Base-by-base conservation (phyloP, 2,113 vertebrate species). In the Scolopax mira region DNA sequence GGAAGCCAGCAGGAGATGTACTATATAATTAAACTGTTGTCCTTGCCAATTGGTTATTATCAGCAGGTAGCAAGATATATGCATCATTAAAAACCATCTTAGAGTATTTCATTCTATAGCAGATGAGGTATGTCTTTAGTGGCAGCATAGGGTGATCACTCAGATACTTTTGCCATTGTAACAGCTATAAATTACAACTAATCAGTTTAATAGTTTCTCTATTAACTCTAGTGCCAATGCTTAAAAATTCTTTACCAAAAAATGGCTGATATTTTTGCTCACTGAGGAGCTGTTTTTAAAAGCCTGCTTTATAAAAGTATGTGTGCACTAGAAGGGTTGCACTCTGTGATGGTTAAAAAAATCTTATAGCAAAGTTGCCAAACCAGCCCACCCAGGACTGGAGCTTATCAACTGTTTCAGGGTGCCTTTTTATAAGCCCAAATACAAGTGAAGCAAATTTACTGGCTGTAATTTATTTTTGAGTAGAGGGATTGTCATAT, bases 131-230 rank as follows among this genome's bases (percentile, higher is more conserved):
- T 10, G 15, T 85, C 87, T 94, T 92, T 49, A 39, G 13, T 42
- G 57, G 79, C 55, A 82, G 85, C 52, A 54, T 1, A 37, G 49
- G 66, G 25, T 41, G 31, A 91, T 95, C 82, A 58, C 30, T 44
- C 69, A 80, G 73, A 79, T 35, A 51, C 14, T 78, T 81, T 83
- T 96, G 48, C 74, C 61, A 61, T 90, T 79, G 90, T 46, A 87
- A 30, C 55, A 28, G 24, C 85, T 88, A 89, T 94, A 91, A 95
- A 93, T 97, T 93, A 80, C 35, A 93, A 31, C 46, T 44, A 51
- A 77, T 74, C 67, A 87, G 51, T 94, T 95, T 96, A 92, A 93
- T 95, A 90, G 92, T 94, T 97, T 94, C 92, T 94, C 79, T 95
- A 85, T 95, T 97, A 92, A 87, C 81, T 94, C 14, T 19, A 85